phyloP scores from a whole-genome alignment of 2,888 invertebrate genomes.

The Himalopsyche tibetana region DNA sequence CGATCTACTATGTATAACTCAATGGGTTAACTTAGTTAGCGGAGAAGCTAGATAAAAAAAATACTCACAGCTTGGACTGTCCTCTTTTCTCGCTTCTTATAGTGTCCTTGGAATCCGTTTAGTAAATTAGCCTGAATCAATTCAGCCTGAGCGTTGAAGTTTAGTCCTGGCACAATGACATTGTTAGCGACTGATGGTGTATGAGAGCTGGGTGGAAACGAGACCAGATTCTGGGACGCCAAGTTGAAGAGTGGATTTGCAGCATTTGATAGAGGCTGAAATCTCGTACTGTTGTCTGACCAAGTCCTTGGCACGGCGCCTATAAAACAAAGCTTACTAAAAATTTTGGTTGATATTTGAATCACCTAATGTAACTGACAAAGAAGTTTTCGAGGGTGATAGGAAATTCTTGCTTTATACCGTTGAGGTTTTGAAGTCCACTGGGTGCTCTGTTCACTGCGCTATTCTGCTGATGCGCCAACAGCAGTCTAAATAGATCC shows the following conservation, averaged over 20 bases:
- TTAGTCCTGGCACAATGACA: constrained; percentile 15
- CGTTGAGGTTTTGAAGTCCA: background rate
- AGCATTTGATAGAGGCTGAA: background rate
- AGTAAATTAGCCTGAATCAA: constrained; percentile 37
- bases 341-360: background rate
- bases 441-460: background rate
- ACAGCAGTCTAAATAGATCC: constrained; percentile 1
- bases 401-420: background rate
- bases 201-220: constrained; percentile 4
- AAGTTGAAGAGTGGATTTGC: background rate
- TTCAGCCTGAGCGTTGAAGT: constrained; percentile 5
- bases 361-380: too few relatives aligned
- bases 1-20: too few relatives aligned
- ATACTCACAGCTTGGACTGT: constrained; percentile 7
- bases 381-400: too few relatives aligned
- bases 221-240: constrained; percentile 22
- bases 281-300: constrained; percentile 14
- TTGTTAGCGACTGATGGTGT: background rate
- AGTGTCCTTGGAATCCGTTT: constrained; percentile 14
- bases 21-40: too few relatives aligned
- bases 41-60: background rate
- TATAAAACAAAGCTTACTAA: background rate
- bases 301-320: background rate
- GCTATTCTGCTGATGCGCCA: constrained; percentile 16
- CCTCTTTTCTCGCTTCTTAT: constrained; percentile 14